phyloP scores from a whole-genome alignment of 2,888 invertebrate genomes.

The Strigamia crassipes region DNA sequence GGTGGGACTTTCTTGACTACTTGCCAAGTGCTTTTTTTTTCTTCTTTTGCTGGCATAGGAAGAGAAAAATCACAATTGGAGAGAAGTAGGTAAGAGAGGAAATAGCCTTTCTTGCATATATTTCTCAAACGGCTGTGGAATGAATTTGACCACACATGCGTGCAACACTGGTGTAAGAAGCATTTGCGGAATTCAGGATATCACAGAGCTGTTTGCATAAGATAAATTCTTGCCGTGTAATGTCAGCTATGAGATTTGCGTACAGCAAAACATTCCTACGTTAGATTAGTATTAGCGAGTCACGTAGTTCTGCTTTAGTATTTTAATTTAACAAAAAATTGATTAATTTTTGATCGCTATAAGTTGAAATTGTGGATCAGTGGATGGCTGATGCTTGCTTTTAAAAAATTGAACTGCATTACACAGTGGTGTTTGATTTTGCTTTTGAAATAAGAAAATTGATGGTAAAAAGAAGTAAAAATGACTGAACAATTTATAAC shows the following conservation, averaged over 20 bases:
- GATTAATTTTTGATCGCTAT: no score
- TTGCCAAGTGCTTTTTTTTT: background rate
- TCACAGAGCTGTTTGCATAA: conserved; percentile 13
- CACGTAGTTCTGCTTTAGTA: background rate
- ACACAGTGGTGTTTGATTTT: no score
- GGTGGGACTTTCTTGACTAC: conserved; percentile 27
- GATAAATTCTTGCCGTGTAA: conserved; percentile 23
- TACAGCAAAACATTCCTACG: background rate
- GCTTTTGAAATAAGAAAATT: background rate
- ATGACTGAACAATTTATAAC: conserved; percentile 30
- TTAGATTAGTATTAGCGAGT: background rate
- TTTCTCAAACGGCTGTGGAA: conserved; percentile 31
- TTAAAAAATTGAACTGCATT: no score
- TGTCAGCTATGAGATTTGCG: background rate
- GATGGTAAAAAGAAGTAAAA: background rate
- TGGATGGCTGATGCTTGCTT: no score
- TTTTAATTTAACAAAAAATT: background rate
- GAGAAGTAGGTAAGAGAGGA: conserved; percentile 24
- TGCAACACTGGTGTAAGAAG: conserved; percentile 31
- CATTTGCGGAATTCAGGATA: conserved; percentile 15
- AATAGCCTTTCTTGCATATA: conserved; percentile 37
- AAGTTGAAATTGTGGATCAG: no score
- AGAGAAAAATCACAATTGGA: conserved; percentile 37
- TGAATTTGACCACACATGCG: conserved; percentile 34
- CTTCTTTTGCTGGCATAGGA: conserved; percentile 1